phyloP scores from a whole-genome alignment of 1,140 invertebrate species.

The Drosophila prosaltans region DNA sequence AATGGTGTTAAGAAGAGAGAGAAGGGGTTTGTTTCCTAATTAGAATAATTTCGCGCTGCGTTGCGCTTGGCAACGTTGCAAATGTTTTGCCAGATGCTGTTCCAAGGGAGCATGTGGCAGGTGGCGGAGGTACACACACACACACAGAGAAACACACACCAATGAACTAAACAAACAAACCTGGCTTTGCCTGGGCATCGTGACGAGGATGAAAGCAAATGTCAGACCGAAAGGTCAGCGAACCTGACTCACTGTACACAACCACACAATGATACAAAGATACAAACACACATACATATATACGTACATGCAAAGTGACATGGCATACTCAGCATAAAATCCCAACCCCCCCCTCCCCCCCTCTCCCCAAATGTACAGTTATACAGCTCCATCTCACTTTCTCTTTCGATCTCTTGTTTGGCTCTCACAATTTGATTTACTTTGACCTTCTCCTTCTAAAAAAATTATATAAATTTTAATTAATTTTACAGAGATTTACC shows the following conservation, averaged over 20 bases:
- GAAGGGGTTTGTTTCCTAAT: conserved; percentile 47
- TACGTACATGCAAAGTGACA: neutral
- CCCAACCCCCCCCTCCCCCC: neutral
- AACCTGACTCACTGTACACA: conserved; percentile 43
- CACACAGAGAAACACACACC: neutral
- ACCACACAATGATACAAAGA: conserved; percentile 16
- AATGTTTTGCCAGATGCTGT: conserved; percentile 62
- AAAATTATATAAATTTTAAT: conserved; percentile 72
- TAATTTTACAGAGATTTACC: conserved; percentile 68
- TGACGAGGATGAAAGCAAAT: conserved; percentile 46
- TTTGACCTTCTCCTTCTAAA: conserved; percentile 28
- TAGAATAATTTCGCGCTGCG: conserved; percentile 78
- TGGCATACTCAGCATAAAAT: conserved; percentile 10
- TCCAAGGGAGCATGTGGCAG: neutral
- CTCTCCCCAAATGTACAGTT: neutral
- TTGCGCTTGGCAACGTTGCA: conserved; percentile 59
- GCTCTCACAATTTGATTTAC: neutral
- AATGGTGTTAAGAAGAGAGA: conserved; percentile 28
- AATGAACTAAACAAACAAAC: conserved; percentile 47
- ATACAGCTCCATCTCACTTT: neutral
- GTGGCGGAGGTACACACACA: conserved; percentile 23
- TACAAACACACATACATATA: neutral
- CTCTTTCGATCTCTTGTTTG: neutral
- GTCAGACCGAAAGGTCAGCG: conserved; percentile 67
- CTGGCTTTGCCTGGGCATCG: conserved; percentile 43